A percentile compares a stretch with the other conserved stretches of the same genome.
Conservation (phyloP, 1,140 invertebrate species). For the Drosophila virilis region DNA sequence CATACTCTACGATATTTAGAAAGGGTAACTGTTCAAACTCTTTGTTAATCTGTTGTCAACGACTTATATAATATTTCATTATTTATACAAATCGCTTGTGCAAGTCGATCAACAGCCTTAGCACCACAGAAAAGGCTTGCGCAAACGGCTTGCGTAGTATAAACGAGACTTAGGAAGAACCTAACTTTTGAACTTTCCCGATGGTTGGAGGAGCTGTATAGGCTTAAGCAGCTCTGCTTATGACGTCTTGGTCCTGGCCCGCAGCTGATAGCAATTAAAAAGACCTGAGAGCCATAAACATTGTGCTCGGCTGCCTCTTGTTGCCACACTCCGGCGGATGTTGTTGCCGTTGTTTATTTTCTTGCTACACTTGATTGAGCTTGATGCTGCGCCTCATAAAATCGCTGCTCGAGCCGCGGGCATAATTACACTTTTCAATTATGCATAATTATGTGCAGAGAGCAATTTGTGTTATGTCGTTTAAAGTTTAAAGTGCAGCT, state of each 20-base stretch:
- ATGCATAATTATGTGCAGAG: conserved; percentile 79
- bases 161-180: no score
- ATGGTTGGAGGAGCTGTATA: neutral
- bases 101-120: no score
- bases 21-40: no score
- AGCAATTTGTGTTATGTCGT: conserved; percentile 64
- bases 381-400: conserved; percentile 70
- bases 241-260: conserved; percentile 7
- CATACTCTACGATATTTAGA: no score
- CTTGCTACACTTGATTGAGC: conserved; percentile 71
- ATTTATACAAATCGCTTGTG: no score
- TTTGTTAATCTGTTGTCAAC: no score
- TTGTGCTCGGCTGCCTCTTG: conserved; percentile 44
- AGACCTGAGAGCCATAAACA: conserved; percentile 63
- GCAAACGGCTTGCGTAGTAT: no score
- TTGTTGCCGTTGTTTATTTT: conserved; percentile 31
- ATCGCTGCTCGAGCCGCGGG: conserved; percentile 40
- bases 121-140: no score
- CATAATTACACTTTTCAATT: conserved; percentile 80
- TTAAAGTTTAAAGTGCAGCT: conserved; percentile 76
- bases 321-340: conserved; percentile 6
- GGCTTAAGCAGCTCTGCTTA: conserved; percentile 1
- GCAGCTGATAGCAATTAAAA: conserved; percentile 69
- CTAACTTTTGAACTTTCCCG: neutral
- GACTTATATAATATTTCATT: no score